Conservation (phyloP, 2,888 invertebrate genomes). For the Neuroscelio doddi region DNA sequence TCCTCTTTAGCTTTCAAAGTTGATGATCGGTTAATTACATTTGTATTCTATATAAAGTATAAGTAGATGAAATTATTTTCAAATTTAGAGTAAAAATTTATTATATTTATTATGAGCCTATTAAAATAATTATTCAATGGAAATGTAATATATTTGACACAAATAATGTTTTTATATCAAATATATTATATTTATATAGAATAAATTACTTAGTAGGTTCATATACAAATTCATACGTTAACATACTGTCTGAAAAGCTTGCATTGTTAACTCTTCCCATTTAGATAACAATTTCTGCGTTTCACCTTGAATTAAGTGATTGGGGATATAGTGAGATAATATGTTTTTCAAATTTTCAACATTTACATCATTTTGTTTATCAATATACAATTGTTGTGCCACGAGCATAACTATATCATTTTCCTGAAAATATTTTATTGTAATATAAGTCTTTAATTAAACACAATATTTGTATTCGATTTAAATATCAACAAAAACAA, state of each 20-base stretch:
- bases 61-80: slow-evolving; percentile 12
- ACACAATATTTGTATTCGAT: no score
- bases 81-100: neutral
- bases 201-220: no score
- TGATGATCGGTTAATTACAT: slow-evolving; percentile 79
- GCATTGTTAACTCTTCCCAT: slow-evolving; percentile 83
- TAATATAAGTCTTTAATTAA: no score
- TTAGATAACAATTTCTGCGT: slow-evolving; percentile 76
- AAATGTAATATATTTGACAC: no score
- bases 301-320: slow-evolving; percentile 78
- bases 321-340: slow-evolving; percentile 87
- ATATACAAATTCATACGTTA: neutral
- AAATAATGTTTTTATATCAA: no score
- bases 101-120: no score
- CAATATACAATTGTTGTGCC: slow-evolving; percentile 92
- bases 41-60: slow-evolving; percentile 81
- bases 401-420: slow-evolving; percentile 90
- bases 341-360: slow-evolving; percentile 80
- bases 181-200: no score
- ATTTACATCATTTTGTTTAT: slow-evolving; percentile 81
- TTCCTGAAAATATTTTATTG: slow-evolving; percentile 73
- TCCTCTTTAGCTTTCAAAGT: slow-evolving; percentile 87
- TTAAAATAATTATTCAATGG: no score
- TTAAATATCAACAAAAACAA: no score
- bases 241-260: slow-evolving; percentile 77